Evolutionary conservation across 1,140 invertebrate genomes (phyloP).

Genomic region (Philopotamus ludificatus): DNA sequence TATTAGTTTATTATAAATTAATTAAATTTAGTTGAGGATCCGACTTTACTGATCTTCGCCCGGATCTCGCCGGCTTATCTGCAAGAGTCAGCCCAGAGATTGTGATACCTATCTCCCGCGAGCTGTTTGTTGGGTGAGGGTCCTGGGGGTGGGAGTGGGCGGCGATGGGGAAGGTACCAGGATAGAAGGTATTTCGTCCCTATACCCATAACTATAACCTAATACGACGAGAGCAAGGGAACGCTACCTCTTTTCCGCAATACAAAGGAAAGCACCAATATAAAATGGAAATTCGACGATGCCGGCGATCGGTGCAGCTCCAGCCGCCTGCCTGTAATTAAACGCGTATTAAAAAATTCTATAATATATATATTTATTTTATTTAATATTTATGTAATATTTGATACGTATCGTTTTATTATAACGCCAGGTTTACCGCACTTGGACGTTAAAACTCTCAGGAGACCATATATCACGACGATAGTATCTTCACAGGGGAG

Average conservation of each 20-base stretch:
- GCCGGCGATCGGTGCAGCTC: neutral
- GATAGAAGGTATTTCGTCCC: conserved; percentile 5
- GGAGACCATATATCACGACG: conserved; percentile 32
- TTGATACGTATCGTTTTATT: conserved; percentile 22
- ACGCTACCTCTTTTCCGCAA: conserved; percentile 5
- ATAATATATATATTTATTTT: neutral
- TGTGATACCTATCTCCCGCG: conserved; percentile 34
- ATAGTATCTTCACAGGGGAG: conserved; percentile 28
- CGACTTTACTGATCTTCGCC: conserved; percentile 21
- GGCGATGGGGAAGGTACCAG: neutral
- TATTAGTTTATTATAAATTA: too few species aligned
- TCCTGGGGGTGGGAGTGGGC: neutral
- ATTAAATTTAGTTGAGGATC: too few species aligned
- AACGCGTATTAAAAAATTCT: neutral
- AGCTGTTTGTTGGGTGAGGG: conserved; percentile 28
- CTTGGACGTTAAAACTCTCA: conserved; percentile 32
- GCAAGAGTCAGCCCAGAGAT: conserved; percentile 34
- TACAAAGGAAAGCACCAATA: neutral
- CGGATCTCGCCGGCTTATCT: conserved; percentile 35
- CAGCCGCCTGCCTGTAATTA: neutral
- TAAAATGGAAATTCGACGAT: neutral
- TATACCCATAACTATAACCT: conserved; percentile 25
- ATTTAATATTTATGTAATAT: conserved; percentile 9
- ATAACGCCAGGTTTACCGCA: conserved; percentile 27
- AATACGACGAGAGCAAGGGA: conserved; percentile 3